Conservation (phyloP, 64 coral and sea anemone genomes). For the Montipora cactus region DNA sequence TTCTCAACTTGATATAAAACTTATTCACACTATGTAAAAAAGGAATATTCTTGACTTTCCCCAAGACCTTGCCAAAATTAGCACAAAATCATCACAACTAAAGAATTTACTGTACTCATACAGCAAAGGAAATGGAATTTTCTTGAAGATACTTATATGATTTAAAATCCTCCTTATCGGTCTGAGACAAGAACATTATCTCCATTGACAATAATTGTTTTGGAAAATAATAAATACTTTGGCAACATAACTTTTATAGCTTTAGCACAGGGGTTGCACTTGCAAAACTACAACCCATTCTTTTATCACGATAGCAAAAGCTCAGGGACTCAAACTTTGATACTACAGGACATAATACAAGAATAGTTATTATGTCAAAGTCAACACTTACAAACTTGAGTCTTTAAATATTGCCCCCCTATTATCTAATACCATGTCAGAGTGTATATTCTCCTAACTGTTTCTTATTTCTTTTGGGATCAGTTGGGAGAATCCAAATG, state of each 20-base stretch:
- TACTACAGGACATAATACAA: too few species aligned
- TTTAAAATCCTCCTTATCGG: constrained; percentile 21
- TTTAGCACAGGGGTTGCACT: not conserved
- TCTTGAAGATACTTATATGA: not conserved
- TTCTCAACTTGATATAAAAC: constrained; percentile 8
- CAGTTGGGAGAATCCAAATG: not conserved
- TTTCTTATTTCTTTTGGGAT: not conserved
- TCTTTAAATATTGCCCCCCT: not conserved
- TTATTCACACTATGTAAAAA: constrained; percentile 1
- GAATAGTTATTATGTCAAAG: not conserved
- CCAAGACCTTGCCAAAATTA: not conserved
- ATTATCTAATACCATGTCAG: not conserved
- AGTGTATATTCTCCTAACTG: not conserved
- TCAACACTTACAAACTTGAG: not conserved
- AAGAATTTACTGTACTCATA: not conserved
- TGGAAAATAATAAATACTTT: constrained; percentile 41
- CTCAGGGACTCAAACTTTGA: not conserved
- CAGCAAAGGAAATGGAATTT: not conserved
- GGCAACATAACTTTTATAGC: constrained; percentile 29
- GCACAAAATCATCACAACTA: not conserved
- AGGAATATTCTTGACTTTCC: not conserved
- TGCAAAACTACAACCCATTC: constrained; percentile 9
- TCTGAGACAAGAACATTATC: constrained; percentile 4
- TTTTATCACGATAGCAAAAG: not conserved
- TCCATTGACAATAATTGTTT: not conserved